phyloP scores from a whole-genome alignment of 2,797 vertebrate species.

The Sparus aurata region DNA sequence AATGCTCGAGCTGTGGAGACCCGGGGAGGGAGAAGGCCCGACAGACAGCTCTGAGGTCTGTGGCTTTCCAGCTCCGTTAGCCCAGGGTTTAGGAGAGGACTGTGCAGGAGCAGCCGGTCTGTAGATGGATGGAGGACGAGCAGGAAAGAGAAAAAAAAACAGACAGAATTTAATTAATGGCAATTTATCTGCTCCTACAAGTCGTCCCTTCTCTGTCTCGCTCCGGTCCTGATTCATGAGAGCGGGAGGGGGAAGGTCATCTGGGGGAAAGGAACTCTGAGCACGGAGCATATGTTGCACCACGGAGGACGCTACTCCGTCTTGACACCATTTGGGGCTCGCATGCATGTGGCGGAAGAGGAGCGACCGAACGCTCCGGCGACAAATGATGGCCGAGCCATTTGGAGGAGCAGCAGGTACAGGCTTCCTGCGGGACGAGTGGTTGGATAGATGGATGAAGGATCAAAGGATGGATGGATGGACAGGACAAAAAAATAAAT shows the following conservation, averaged over 20 bases:
- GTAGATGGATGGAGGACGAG: conserved; percentile 16
- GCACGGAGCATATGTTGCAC: conserved; percentile 73
- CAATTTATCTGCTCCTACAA: not conserved
- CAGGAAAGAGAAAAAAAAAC: conserved; percentile 8
- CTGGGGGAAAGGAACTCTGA: conserved; percentile 49
- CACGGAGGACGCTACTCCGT: conserved; percentile 64
- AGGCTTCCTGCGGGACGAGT: conserved; percentile 70
- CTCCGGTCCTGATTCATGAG: conserved; percentile 51
- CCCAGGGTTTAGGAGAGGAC: conserved; percentile 35
- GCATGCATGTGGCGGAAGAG: conserved; percentile 62
- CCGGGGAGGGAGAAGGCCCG: conserved; percentile 11
- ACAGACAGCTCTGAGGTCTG: conserved; percentile 34
- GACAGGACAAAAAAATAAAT: conserved; percentile 33
- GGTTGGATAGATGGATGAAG: conserved; percentile 61
- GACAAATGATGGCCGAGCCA: conserved; percentile 66
- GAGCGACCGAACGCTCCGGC: conserved; percentile 52
- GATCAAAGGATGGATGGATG: conserved; percentile 57
- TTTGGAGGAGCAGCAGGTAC: conserved; percentile 76
- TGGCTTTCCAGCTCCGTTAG: conserved; percentile 48
- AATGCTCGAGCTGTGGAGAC: conserved; percentile 13
- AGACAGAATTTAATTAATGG: conserved; percentile 12
- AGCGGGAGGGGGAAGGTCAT: conserved; percentile 57
- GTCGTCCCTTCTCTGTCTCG: not conserved
- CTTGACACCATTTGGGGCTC: conserved; percentile 71
- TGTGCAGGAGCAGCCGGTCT: conserved; percentile 63